phyloP scores from a whole-genome alignment of 2,113 vertebrate species.

The Hemicordylus capensis region DNA sequence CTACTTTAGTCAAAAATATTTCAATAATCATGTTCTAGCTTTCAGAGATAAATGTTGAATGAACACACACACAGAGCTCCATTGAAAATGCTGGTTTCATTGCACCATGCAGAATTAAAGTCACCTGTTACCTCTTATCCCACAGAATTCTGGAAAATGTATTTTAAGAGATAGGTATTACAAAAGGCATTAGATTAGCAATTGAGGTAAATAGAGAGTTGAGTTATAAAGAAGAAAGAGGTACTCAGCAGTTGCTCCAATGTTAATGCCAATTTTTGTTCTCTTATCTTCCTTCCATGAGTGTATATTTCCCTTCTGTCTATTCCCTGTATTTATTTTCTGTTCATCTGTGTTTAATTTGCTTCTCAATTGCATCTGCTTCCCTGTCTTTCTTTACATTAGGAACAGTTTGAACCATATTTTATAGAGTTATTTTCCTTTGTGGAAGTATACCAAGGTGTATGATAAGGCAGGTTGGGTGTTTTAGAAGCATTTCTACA shows the following conservation, averaged over 20 bases:
- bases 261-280: constrained; percentile 41
- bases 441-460: background rate
- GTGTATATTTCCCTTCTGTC: constrained; percentile 33
- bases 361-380: constrained; percentile 55
- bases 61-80: background rate
- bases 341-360: constrained; percentile 72
- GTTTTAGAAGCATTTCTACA: too few species aligned
- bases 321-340: constrained; percentile 23
- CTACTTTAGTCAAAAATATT: background rate
- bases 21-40: background rate
- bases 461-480: background rate
- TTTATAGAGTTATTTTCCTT: constrained; percentile 26
- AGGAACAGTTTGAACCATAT: constrained; percentile 28
- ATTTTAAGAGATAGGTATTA: constrained; percentile 52
- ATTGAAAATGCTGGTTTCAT: background rate
- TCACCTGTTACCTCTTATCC: constrained; percentile 12
- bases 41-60: background rate
- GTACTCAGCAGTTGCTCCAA: constrained; percentile 45
- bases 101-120: background rate
- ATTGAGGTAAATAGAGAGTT: constrained; percentile 37
- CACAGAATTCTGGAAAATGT: constrained; percentile 28
- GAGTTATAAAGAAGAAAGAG: constrained; percentile 42
- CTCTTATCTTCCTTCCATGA: constrained; percentile 49
- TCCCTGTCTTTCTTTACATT: constrained; percentile 26
- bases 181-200: constrained; percentile 59